Evolutionary conservation across 2,113 vertebrate genomes (phyloP).

Genomic region (Cyanocitta stelleri): DNA sequence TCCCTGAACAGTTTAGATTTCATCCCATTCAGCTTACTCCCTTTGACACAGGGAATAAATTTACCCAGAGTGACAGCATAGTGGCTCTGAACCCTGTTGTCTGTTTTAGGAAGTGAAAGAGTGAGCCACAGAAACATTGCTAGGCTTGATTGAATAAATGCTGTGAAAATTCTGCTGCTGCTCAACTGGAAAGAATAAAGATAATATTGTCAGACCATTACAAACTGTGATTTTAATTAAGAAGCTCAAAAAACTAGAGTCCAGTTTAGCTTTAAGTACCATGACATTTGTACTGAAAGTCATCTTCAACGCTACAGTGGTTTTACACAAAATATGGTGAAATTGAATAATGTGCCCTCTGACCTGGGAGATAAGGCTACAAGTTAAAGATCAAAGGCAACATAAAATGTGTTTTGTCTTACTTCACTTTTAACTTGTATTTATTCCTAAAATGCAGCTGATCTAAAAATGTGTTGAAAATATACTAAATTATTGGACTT

Average conservation of each 20-base stretch:
- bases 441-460: slow-evolving; percentile 54
- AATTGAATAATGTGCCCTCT: slow-evolving; percentile 82
- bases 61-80: slow-evolving; percentile 36
- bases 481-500: neutral
- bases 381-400: slow-evolving; percentile 82
- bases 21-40: slow-evolving; percentile 12
- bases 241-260: slow-evolving; percentile 79
- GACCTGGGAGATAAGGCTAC: slow-evolving; percentile 79
- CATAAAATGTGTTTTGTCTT: slow-evolving; percentile 69
- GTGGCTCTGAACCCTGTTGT: slow-evolving; percentile 56
- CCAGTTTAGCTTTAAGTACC: slow-evolving; percentile 80
- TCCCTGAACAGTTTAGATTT: slow-evolving; percentile 42
- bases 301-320: slow-evolving; percentile 80
- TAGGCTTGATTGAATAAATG: slow-evolving; percentile 76
- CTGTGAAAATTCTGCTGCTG: slow-evolving; percentile 75
- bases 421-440: slow-evolving; percentile 67
- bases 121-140: slow-evolving; percentile 51
- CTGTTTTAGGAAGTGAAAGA: slow-evolving; percentile 66
- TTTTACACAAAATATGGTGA: slow-evolving; percentile 83
- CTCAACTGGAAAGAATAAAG: slow-evolving; percentile 79
- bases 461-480: slow-evolving; percentile 27
- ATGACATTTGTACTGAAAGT: slow-evolving; percentile 84
- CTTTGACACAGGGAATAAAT: slow-evolving; percentile 58
- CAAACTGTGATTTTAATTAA: slow-evolving; percentile 83
- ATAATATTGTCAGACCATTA: slow-evolving; percentile 78